These are phyloP conservation scores for Aphidius gifuensis DNA, from an alignment of 1,140 invertebrate genomes.

Conservation along the genomic window DNA sequence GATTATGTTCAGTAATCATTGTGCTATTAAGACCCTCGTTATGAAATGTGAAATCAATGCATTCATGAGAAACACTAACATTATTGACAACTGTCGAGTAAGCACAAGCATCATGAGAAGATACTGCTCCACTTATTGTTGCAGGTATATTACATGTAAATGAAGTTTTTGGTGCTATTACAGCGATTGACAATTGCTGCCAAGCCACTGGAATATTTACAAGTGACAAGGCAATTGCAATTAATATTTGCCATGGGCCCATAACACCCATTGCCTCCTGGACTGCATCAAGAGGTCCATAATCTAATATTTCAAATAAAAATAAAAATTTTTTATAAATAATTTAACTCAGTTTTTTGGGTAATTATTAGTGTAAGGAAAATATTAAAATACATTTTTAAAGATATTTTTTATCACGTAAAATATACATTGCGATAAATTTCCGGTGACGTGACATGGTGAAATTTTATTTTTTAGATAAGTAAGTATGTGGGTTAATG, in stretches of 20 bases:
- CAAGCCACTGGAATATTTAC: conserved; percentile 67
- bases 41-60: no score
- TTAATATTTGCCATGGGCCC: conserved; percentile 60
- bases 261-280: conserved; percentile 58
- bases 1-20: conserved; percentile 39
- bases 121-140: conserved; percentile 50
- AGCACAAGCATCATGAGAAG: no score
- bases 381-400: background rate
- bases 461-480: no score
- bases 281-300: conserved; percentile 37
- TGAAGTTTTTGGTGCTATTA: conserved; percentile 62
- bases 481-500: no score
- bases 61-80: no score
- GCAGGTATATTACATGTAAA: conserved; percentile 56
- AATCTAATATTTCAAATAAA: conserved; percentile 28
- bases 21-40: background rate
- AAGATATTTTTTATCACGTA: background rate
- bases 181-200: conserved; percentile 65
- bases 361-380: background rate
- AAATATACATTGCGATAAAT: no score
- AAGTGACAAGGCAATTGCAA: conserved; percentile 64
- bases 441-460: no score
- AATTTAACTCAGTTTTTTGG: background rate
- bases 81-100: no score
- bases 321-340: background rate